These are phyloP conservation scores for Morpho deidamia DNA, from an alignment of 2,888 invertebrate genomes.

Conservation along the genomic window DNA sequence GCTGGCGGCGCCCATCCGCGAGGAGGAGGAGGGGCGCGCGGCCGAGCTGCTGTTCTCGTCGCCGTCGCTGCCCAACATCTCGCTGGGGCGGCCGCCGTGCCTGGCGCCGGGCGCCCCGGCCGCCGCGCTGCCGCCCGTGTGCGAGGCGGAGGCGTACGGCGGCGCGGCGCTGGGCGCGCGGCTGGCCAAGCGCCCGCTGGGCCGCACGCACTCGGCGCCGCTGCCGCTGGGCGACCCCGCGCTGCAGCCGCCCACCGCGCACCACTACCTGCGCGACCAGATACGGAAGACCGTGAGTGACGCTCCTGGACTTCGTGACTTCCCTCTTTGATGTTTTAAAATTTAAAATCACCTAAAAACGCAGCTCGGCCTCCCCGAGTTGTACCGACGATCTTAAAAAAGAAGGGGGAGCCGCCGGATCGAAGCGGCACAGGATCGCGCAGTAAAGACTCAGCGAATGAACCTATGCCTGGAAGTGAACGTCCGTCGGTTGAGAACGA, in stretches of 20 bases:
- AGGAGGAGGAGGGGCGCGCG: conserved; percentile 88
- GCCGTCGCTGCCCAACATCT: conserved; percentile 98
- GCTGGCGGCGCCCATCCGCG: conserved; percentile 83
- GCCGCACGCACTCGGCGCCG: conserved; percentile 94
- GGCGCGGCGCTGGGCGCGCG: conserved; percentile 81
- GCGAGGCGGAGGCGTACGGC: conserved; percentile 88
- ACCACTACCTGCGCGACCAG: conserved; percentile 86
- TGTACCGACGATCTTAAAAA: too few relatives aligned
- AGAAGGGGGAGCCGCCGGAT: too few relatives aligned
- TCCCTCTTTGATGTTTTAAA: too few relatives aligned
- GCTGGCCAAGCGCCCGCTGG: conserved; percentile 87
- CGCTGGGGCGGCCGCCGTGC: conserved; percentile 90
- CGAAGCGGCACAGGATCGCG: too few relatives aligned
- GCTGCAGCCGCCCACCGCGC: conserved; percentile 77
- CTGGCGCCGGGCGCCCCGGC: conserved; percentile 75
- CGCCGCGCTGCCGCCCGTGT: conserved; percentile 69
- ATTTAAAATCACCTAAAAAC: too few relatives aligned
- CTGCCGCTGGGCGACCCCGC: conserved; percentile 91
- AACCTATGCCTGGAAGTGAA: too few relatives aligned
- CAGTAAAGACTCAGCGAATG: too few relatives aligned
- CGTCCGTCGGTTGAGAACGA: too few relatives aligned
- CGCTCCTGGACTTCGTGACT: too few relatives aligned
- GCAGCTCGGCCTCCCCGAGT: too few relatives aligned
- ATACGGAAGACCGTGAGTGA: conserved; percentile 86
- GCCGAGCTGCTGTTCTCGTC: conserved; percentile 92